Conservation (phyloP, 2,888 invertebrate species). For the Ophioninae sp. region DNA sequence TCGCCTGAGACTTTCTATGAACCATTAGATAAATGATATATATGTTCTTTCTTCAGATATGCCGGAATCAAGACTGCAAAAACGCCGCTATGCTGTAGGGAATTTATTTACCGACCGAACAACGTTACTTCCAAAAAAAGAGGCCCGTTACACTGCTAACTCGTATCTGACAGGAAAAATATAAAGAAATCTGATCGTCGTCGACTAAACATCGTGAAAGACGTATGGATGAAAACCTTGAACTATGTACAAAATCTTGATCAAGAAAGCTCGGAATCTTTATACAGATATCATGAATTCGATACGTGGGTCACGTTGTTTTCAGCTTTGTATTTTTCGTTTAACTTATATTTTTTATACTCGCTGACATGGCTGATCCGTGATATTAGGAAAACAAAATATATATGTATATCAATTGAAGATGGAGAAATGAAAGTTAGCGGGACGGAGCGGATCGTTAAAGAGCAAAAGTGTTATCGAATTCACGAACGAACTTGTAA, state of each 20-base stretch:
- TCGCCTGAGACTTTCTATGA: neutral
- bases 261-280: slow-evolving; percentile 34
- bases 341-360: slow-evolving; percentile 55
- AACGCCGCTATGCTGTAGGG: slow-evolving; percentile 70
- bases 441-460: slow-evolving; percentile 40
- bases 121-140: slow-evolving; percentile 69
- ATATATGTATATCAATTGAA: slow-evolving; percentile 65
- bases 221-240: slow-evolving; percentile 9
- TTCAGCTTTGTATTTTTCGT: slow-evolving; percentile 44
- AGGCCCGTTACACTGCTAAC: slow-evolving; percentile 62
- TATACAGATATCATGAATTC: slow-evolving; percentile 38
- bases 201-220: slow-evolving; percentile 28
- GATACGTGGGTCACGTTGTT: slow-evolving; percentile 36
- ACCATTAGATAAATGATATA: neutral
- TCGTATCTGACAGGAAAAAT: slow-evolving; percentile 57
- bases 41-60: slow-evolving; percentile 71
- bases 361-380: slow-evolving; percentile 39
- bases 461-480: slow-evolving; percentile 30
- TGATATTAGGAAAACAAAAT: slow-evolving; percentile 22
- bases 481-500: slow-evolving; percentile 58
- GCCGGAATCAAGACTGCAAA: slow-evolving; percentile 77
- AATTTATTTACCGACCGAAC: slow-evolving; percentile 68
- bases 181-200: slow-evolving; percentile 16
- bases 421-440: slow-evolving; percentile 72
- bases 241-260: slow-evolving; percentile 50